Evolutionary conservation across 2,797 vertebrate genomes (phyloP), one percentile per base, ranked within the genome.

Genomic region (Molossus alvarezi): DNA sequence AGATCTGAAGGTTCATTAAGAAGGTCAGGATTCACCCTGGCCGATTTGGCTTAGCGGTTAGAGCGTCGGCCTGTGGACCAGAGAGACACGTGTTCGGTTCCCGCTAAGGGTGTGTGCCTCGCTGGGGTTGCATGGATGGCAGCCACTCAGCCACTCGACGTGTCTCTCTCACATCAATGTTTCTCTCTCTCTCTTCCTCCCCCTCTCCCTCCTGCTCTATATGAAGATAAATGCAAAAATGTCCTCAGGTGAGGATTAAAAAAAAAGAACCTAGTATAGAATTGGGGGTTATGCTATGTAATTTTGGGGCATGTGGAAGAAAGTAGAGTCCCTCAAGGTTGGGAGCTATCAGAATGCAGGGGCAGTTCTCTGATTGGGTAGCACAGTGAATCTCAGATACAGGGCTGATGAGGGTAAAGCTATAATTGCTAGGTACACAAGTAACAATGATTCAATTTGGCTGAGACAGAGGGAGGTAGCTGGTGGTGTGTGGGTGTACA

Each of bases 361-460:
- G 53, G 18, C 23, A 81, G 60, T 71, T 90, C 76, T 92, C 58
- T 41, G 73, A 60, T 10, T 57, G 20, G 12, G 2, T 91, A 41
- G 75, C 53, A 83, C 71, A 93, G 9, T 88, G 41, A 92, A 88
- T 79, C 48, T 14, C 55, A 67, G 76, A 45, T 92, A 62, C 12
- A 72, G 84, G 29, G 71, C n/a, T 76, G 75, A 41, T n/a, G 29
- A 41, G 6, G 3, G 73, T 80, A 94, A 97, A 90, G 10, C 18
- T 92, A 14, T 69, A 75, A 88, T 37, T 80, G n/a, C 15, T 53
- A 72, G n/a, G 15, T 53, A 72, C 90, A 83, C 23, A 88, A 82
- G 57, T 73, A 96, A 57, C 13, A 69, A 60, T 81, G 8, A 23
- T 37, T 94, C 53, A 92, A n/a, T 95, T 88, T 53, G 85, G 20